Conservation (phyloP, 2,888 invertebrate species). For the Morpho deidamia region DNA sequence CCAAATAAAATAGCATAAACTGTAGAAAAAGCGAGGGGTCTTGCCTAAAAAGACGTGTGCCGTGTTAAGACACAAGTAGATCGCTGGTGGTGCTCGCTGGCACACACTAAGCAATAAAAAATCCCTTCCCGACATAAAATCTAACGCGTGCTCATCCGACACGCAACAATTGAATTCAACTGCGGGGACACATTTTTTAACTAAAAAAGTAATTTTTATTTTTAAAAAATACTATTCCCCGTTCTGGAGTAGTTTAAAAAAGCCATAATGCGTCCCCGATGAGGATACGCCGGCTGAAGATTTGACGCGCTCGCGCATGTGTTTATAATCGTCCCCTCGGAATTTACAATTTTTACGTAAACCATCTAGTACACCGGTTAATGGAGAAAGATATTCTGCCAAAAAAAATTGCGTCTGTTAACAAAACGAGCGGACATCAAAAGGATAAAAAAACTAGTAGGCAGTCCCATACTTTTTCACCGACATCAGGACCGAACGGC, state of each 20-base stretch:
- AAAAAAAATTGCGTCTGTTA: conserved; percentile 63
- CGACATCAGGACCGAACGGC: conserved; percentile 56
- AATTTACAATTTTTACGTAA: conserved; percentile 66
- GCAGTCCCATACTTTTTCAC: conserved; percentile 57
- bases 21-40: conserved; percentile 19
- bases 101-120: conserved; percentile 69
- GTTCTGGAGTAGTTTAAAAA: conserved; percentile 67
- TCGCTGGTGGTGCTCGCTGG: conserved; percentile 31
- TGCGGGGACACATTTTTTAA: conserved; percentile 68
- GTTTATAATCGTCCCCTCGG: conserved; percentile 74
- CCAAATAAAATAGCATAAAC: neutral
- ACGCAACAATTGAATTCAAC: conserved; percentile 75
- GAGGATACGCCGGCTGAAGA: conserved; percentile 74
- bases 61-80: conserved; percentile 19
- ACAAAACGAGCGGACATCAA: conserved; percentile 57
- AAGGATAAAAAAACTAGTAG: conserved; percentile 48
- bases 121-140: conserved; percentile 69
- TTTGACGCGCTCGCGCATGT: conserved; percentile 78
- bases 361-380: conserved; percentile 63
- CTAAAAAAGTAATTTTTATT: conserved; percentile 71
- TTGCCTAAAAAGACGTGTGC: conserved; percentile 25
- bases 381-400: conserved; percentile 44
- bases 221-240: conserved; percentile 69
- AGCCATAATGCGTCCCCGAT: conserved; percentile 64
- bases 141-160: conserved; percentile 76